A percentile compares a stretch with the other conserved stretches of the same genome.
These are phyloP conservation scores for Anguilla rostrata DNA, from an alignment of 2,113 vertebrate species.

Conservation along the genomic window DNA sequence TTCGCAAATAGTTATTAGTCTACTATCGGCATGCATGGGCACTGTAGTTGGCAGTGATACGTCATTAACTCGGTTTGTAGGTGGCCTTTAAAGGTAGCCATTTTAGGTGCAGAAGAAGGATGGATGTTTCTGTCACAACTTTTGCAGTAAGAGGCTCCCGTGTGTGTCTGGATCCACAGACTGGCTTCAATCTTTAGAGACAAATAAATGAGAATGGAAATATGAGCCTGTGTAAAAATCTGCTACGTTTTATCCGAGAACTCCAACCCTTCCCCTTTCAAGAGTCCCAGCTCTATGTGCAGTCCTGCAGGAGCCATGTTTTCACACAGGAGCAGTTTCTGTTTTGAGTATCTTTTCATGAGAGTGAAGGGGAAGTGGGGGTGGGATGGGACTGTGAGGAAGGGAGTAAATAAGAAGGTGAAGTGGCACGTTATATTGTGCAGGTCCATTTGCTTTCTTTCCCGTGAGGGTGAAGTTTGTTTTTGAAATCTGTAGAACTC, in stretches of 20 bases:
- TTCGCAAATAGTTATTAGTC: too few relatives aligned
- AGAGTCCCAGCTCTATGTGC: background rate
- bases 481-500: background rate
- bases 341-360: background rate
- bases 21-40: too few relatives aligned
- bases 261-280: background rate
- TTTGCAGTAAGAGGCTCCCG: background rate
- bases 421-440: background rate
- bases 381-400: background rate
- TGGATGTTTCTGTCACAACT: too few relatives aligned
- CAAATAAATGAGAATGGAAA: too few relatives aligned
- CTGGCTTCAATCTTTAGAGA: too few relatives aligned
- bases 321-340: background rate
- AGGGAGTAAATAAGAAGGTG: background rate
- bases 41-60: too few relatives aligned
- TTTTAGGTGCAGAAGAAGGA: too few relatives aligned
- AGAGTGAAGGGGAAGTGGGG: background rate
- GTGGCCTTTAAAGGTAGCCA: too few relatives aligned
- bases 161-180: background rate
- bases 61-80: too few relatives aligned
- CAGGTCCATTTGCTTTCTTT: background rate
- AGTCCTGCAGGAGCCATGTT: background rate
- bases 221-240: too few relatives aligned
- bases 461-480: background rate
- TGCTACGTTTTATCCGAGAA: too few relatives aligned